Evolutionary conservation across 2,113 vertebrate genomes (phyloP).

Genomic region (Micromys minutus): DNA sequence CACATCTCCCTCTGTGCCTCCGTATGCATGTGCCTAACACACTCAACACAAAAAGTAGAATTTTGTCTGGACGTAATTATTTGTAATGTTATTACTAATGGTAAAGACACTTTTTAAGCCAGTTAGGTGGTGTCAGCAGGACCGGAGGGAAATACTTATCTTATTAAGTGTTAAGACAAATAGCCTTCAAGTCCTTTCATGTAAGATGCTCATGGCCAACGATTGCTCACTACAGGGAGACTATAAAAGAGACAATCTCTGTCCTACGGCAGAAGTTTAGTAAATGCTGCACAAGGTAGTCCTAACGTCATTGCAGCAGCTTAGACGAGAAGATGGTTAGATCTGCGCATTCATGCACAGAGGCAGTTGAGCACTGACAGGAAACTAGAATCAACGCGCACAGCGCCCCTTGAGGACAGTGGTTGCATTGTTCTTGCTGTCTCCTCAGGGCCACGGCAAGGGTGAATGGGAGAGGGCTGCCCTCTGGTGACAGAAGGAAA

Average conservation of each 20-base stretch:
- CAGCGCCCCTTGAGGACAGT: no score
- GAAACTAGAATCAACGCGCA: not conserved
- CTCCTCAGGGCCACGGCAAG: not conserved
- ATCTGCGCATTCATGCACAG: not conserved
- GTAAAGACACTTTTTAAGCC: not conserved
- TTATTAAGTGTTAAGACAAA: not conserved
- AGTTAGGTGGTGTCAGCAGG: not conserved
- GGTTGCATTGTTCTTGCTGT: not conserved
- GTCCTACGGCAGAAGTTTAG: not conserved
- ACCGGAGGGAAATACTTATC: conserved; percentile 13
- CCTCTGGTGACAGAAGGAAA: conserved; percentile 47
- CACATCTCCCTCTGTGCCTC: not conserved
- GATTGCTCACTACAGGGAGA: not conserved
- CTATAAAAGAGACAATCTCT: not conserved
- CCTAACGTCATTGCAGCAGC: not conserved
- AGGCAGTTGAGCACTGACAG: no score
- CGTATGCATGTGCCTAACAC: not conserved
- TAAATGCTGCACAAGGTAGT: not conserved
- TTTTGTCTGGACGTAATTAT: not conserved
- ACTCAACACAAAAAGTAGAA: not conserved
- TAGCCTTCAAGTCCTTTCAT: not conserved
- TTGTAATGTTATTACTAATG: not conserved
- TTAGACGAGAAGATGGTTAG: not conserved
- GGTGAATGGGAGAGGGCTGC: not conserved
- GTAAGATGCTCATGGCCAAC: not conserved